Evolutionary conservation across 2,888 invertebrate species (phyloP), one percentile per base, ranked within the genome.

Genomic region (Drosophila barbarae): DNA sequence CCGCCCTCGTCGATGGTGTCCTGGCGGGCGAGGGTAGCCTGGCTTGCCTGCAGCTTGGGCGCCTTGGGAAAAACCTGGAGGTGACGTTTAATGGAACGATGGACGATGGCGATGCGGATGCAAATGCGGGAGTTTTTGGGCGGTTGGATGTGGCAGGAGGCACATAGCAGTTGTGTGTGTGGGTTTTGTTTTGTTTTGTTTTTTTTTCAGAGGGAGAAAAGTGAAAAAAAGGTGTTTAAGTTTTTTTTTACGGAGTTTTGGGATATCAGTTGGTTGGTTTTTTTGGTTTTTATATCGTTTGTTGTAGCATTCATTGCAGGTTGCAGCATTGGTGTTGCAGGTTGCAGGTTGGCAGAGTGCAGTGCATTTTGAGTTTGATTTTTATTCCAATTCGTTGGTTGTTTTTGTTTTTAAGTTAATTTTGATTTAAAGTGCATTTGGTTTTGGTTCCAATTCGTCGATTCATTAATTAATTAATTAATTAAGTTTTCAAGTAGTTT

Each of bases 1-100:
- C 91, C 90, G 69, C 92, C 91, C 87, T 95, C 95, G 86, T 95
- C 95, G 78, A 95, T 95, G 53, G 95, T 95, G 86, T 95, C 95
- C 87, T 94, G 94, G 36, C 94, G 91, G 5, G 92, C 91, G 41
- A 92, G 91, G 10, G 90, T 88, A 26, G 90, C 89, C 69, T 90
- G 89, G 47, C 91, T 90, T 2, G 91, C 91, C 46, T 93, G 91
- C 53, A 94, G 91, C 85, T 94, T 94, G 73, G 93, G 93, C 28
- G 93, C 89, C 88, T 94, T 94, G 2, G 94, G 94, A 86, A 94
- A 94, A 70, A 94, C 92, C 90, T 89, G 75, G 57, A 51, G 69
- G 65, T 74, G 85, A 72, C 74, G 84, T 72, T 81, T 77, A 71
- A 77, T 83, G 83, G 74, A 83, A 71, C 74, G 66, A 68, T 50